Conservation (phyloP, 2,888 invertebrate genomes). For the Pachliopta kotzebuea region DNA sequence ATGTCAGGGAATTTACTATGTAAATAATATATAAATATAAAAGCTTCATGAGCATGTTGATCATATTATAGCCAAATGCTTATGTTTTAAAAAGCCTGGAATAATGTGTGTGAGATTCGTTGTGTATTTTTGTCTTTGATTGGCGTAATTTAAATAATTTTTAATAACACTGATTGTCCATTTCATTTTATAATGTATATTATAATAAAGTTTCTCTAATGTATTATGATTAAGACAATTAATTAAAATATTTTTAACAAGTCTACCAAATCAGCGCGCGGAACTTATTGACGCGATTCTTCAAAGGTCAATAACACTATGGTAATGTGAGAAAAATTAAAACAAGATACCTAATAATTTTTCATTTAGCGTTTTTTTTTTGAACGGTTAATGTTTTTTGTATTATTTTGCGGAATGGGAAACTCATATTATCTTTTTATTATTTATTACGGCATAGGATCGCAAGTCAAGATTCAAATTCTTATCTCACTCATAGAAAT, state of each 20-base stretch:
- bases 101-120: too few relatives aligned
- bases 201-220: too few relatives aligned
- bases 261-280: not conserved
- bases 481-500: not conserved
- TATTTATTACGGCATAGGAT: not conserved
- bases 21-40: too few relatives aligned
- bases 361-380: not conserved
- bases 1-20: too few relatives aligned
- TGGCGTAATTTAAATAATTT: too few relatives aligned
- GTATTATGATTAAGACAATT: not conserved
- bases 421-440: not conserved
- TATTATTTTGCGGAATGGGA: not conserved
- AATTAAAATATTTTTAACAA: conserved; percentile 3
- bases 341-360: not conserved
- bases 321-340: conserved; percentile 1
- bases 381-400: too few relatives aligned
- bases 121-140: too few relatives aligned
- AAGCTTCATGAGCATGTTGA: too few relatives aligned
- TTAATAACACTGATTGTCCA: too few relatives aligned
- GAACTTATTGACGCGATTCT: not conserved
- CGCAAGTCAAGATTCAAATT: not conserved
- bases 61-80: too few relatives aligned
- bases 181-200: too few relatives aligned
- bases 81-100: too few relatives aligned
- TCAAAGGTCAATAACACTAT: conserved; percentile 1